Conservation (phyloP, 2,797 vertebrate genomes). For the Australoheros facetus region DNA sequence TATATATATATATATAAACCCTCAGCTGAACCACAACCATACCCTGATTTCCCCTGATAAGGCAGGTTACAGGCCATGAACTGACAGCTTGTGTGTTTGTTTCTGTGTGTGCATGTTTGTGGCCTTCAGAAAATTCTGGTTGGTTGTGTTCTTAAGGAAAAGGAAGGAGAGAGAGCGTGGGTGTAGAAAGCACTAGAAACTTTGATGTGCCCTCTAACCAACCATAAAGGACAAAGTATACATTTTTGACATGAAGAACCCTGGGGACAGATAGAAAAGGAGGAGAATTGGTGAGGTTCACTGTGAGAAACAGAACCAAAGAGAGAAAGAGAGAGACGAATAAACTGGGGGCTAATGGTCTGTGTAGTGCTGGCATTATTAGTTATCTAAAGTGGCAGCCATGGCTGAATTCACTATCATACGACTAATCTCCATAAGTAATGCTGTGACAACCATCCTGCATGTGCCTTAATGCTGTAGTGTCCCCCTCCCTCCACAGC, state of each 20-base stretch:
- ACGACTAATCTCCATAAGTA: constrained; percentile 34
- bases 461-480: constrained; percentile 23
- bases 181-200: constrained; percentile 40
- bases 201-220: constrained; percentile 65
- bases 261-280: constrained; percentile 29
- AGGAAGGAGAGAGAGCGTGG: constrained; percentile 13
- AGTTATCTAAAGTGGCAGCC: constrained; percentile 50
- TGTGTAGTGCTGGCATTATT: constrained; percentile 45
- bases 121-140: constrained; percentile 26
- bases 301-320: constrained; percentile 4
- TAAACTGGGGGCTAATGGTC: constrained; percentile 32
- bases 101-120: constrained; percentile 12
- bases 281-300: not conserved
- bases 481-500: not conserved
- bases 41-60: constrained; percentile 70
- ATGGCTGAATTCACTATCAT: constrained; percentile 33
- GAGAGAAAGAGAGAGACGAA: not conserved
- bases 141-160: constrained; percentile 43
- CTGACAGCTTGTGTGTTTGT: constrained; percentile 20
- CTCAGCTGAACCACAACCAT: constrained; percentile 46
- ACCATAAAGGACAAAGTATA: constrained; percentile 59
- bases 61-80: constrained; percentile 48
- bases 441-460: constrained; percentile 19
- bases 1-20: constrained; percentile 26
- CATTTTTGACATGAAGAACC: constrained; percentile 52